Evolutionary conservation across 2,888 invertebrate species (phyloP), one percentile per base, ranked within the genome.

Genomic region (Acleris holmiana): DNA sequence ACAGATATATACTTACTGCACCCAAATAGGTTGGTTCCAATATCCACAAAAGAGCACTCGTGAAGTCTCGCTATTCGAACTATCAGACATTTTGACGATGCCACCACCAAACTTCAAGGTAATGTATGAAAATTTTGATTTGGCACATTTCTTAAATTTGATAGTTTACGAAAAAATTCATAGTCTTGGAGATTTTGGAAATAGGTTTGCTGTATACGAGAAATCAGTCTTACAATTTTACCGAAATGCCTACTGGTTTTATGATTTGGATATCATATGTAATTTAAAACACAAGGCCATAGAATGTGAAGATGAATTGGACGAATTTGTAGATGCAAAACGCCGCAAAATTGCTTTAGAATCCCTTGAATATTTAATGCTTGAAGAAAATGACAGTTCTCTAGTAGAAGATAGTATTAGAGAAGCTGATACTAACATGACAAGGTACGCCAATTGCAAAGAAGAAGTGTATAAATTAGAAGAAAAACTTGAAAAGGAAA

Each of bases 221-320:
- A 91, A 85, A 72, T 82, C 91, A 59, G 86, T 87, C 54, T 78
- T 95, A 61, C 87, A 91, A 67, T 84, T 93, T 55, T 95, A 93
- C 76, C 82, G 90, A 23, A 90, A 85, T 65, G 83, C 88, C 18
- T 88, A 94, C 46, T 95, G 95, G 95, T 93, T 95, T 84, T 94
- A 94, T 76, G 81, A 87, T 68, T 72, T 78, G 35, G 80, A 83
- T 50, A 70, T 82, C 47, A 69, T 91, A 25, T 72, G 77, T 49
- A 83, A 79, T 66, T 76, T 87, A 41, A 90, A 91, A 76, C 87
- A 89, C 68, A 89, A 84, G 77, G 78, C 79, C n/a, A 68, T 84
- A 44, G 83, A 86, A 15, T 80, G 77, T 72, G 83, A 86, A 66
- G 90, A 91, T 77, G 87, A 88, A 51, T 62, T 92, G 66, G 89